Percentiles rank a stretch among this genome's conserved stretches.
Conservation (phyloP, 2,888 invertebrate genomes). For the Trachelus iudaicus region DNA sequence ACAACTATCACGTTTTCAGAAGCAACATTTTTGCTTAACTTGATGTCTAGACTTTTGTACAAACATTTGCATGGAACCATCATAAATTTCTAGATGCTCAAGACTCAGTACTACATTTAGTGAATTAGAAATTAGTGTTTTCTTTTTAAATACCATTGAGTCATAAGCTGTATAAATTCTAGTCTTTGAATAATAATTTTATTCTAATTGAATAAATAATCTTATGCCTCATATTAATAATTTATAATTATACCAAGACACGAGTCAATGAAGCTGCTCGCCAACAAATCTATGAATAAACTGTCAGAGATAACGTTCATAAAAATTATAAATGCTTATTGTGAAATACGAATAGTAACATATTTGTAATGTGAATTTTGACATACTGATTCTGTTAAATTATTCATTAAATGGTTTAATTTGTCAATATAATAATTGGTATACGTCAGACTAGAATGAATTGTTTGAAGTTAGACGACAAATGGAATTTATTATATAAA, state of each 20-base stretch:
- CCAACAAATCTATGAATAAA: background rate
- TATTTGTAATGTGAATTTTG: background rate
- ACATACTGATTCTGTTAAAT: background rate
- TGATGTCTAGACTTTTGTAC: background rate
- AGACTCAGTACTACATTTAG: background rate
- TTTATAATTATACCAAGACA: background rate
- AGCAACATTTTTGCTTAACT: background rate
- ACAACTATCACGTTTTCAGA: background rate
- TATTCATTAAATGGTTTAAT: background rate
- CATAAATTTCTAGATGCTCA: background rate
- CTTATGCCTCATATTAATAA: background rate
- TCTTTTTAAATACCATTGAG: constrained; percentile 8
- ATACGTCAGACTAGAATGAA: background rate
- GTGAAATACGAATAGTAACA: background rate
- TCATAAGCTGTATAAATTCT: background rate
- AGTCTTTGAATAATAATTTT: background rate
- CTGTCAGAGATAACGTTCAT: background rate
- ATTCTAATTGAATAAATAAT: background rate
- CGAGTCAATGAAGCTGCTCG: background rate
- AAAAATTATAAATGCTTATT: background rate
- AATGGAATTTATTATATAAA: constrained; percentile 1
- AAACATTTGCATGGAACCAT: background rate
- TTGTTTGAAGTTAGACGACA: background rate
- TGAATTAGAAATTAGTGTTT: background rate
- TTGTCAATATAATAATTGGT: background rate